Conservation (phyloP, 2,113 vertebrate species). For the Brienomyrus brachyistius region DNA sequence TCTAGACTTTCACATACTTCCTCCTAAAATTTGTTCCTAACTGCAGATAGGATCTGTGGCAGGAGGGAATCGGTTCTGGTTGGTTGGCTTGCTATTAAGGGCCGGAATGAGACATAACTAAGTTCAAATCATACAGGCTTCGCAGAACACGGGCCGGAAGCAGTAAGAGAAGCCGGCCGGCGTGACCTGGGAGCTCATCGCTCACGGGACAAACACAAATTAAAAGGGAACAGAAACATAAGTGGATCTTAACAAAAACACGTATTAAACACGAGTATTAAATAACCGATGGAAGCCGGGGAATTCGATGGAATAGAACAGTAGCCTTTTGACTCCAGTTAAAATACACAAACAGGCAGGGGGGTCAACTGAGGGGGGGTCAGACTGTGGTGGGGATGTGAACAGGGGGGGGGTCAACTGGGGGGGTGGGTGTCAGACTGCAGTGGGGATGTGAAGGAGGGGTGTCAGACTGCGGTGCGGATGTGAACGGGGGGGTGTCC, state of each 20-base stretch:
- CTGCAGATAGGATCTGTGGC: conserved; percentile 13
- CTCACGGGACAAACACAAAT: background rate
- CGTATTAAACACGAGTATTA: background rate
- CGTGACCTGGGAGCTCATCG: background rate
- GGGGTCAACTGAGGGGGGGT: no score
- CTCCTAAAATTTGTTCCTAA: background rate
- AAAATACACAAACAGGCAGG: background rate
- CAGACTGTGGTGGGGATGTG: no score
- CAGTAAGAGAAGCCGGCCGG: background rate
- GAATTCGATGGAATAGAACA: background rate
- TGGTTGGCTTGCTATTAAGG: background rate
- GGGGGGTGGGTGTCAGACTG: no score
- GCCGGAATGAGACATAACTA: background rate
- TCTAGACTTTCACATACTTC: conserved; percentile 12
- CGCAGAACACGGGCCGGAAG: background rate
- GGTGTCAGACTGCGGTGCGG: no score
- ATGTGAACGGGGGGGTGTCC: no score
- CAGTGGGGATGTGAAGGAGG: no score
- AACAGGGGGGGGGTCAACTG: no score
- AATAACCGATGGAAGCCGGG: background rate
- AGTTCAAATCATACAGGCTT: background rate
- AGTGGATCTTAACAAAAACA: background rate
- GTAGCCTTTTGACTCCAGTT: background rate
- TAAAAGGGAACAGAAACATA: background rate
- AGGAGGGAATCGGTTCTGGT: background rate